A percentile compares a stretch with the other conserved stretches of the same genome.
Evolutionary conservation across 2,888 invertebrate species (phyloP).

Genomic region (Mechanitis mazaeus): DNA sequence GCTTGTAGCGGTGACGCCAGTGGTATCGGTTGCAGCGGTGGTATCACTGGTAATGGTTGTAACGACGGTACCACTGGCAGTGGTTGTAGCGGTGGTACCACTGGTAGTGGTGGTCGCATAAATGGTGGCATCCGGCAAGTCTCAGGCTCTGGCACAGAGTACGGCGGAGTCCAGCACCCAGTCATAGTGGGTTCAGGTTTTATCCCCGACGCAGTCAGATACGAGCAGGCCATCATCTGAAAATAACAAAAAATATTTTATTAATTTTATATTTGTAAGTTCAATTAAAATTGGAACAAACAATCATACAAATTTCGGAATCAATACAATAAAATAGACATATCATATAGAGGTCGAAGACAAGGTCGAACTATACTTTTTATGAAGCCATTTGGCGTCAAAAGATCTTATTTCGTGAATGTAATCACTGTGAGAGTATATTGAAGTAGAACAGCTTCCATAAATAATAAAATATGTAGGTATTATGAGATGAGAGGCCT

Average conservation of each 20-base stretch:
- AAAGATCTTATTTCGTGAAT: slow-evolving; percentile 47
- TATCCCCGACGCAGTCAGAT: slow-evolving; percentile 58
- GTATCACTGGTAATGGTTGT: slow-evolving; percentile 7
- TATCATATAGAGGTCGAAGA: neutral
- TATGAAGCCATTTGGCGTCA: slow-evolving; percentile 31
- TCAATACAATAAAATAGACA: neutral
- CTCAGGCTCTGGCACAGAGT: slow-evolving; percentile 35
- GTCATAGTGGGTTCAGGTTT: slow-evolving; percentile 51
- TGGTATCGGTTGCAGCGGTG: slow-evolving; percentile 29
- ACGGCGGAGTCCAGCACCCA: slow-evolving; percentile 62
- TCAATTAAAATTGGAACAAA: neutral
- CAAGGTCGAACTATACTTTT: slow-evolving; percentile 12
- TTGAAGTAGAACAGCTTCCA: slow-evolving; percentile 69
- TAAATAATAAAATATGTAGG: slow-evolving; percentile 75
- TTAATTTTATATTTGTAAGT: neutral
- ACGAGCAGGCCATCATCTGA: slow-evolving; percentile 76
- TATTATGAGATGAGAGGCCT: slow-evolving; percentile 74
- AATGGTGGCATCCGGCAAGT: slow-evolving; percentile 33
- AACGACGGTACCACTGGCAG: too few relatives aligned
- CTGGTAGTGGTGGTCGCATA: slow-evolving; percentile 29
- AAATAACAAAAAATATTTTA: slow-evolving; percentile 9
- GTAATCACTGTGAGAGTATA: slow-evolving; percentile 58
- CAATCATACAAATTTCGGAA: neutral
- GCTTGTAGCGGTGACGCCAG: slow-evolving; percentile 22
- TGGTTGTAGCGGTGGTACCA: slow-evolving; percentile 25